A percentile compares a stretch with the other conserved stretches of the same genome.
Conservation (phyloP, 2,113 vertebrate genomes). For the Serinus canaria region DNA sequence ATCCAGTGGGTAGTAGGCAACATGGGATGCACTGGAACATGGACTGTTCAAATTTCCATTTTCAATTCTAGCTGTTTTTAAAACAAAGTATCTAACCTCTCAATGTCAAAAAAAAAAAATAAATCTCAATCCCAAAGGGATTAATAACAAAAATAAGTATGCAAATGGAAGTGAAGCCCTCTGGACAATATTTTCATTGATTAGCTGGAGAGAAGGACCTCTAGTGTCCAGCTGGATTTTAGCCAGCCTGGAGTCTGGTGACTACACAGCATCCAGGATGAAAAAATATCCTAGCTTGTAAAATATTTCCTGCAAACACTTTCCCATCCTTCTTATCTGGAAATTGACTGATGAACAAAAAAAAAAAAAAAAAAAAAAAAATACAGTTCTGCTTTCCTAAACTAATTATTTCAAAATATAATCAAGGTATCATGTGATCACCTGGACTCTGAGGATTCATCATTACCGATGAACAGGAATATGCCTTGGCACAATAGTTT, state of each 20-base stretch:
- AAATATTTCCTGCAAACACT: slow-evolving; percentile 29
- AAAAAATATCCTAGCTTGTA: slow-evolving; percentile 32
- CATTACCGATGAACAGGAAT: slow-evolving; percentile 56
- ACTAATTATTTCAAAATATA: slow-evolving; percentile 58
- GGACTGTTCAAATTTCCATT: background rate
- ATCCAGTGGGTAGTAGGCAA: background rate
- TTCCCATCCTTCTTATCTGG: slow-evolving; percentile 19
- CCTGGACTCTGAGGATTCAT: slow-evolving; percentile 55
- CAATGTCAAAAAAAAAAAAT: background rate
- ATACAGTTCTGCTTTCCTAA: slow-evolving; percentile 44
- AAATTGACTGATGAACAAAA: slow-evolving; percentile 29
- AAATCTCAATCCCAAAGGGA: background rate
- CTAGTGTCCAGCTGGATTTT: slow-evolving; percentile 65
- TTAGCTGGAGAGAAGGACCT: slow-evolving; percentile 57
- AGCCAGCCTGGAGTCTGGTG: slow-evolving; percentile 37
- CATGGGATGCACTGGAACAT: background rate
- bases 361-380: slow-evolving; percentile 2
- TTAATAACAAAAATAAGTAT: slow-evolving; percentile 35
- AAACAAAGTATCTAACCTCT: background rate
- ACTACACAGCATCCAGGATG: slow-evolving; percentile 3
- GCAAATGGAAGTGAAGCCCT: slow-evolving; percentile 50
- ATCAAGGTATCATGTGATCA: slow-evolving; percentile 40
- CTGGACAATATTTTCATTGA: slow-evolving; percentile 37
- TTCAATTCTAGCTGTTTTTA: slow-evolving; percentile 9
- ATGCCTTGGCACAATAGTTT: slow-evolving; percentile 62